phyloP scores from a whole-genome alignment of 2,797 vertebrate genomes.

The Sardinella longiceps region DNA sequence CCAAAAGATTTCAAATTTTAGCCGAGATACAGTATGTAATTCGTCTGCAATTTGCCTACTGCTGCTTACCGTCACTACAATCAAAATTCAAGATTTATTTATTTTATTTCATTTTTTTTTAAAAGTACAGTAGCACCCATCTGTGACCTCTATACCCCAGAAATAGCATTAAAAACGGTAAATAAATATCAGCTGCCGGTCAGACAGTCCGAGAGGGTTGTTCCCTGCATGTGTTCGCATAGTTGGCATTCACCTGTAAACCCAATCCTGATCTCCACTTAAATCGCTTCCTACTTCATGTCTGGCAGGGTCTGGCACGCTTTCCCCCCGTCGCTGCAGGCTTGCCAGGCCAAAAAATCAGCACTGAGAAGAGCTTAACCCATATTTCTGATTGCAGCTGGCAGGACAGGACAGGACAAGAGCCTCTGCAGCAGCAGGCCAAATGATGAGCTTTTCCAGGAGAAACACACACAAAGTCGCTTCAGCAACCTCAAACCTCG shows the following conservation, averaged over 20 bases:
- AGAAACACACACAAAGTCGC: neutral
- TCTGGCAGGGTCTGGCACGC: neutral
- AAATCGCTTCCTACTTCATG: constrained; percentile 38
- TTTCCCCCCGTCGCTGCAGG: neutral
- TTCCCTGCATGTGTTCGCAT: neutral
- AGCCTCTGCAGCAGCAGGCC: neutral
- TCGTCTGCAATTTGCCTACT: too few species aligned
- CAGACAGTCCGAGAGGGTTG: neutral
- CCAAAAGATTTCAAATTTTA: too few species aligned
- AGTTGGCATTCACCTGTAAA: constrained; percentile 23
- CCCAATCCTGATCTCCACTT: constrained; percentile 51
- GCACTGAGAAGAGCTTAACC: constrained; percentile 61
- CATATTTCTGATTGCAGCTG: constrained; percentile 55
- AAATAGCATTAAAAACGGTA: neutral
- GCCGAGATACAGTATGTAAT: too few species aligned
- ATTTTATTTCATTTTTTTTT: neutral
- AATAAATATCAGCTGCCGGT: neutral
- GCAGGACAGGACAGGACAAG: constrained; percentile 16
- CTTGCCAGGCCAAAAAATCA: constrained; percentile 34
- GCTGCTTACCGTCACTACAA: neutral
- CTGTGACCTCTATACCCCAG: neutral
- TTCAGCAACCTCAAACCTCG: neutral
- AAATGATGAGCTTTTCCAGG: neutral
- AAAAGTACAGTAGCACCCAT: neutral
- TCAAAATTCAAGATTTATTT: too few species aligned